A percentile compares a stretch with the other conserved stretches of the same genome.
These are phyloP conservation scores for Lymantria dispar DNA, from an alignment of 2,888 invertebrate genomes.

Conservation along the genomic window DNA sequence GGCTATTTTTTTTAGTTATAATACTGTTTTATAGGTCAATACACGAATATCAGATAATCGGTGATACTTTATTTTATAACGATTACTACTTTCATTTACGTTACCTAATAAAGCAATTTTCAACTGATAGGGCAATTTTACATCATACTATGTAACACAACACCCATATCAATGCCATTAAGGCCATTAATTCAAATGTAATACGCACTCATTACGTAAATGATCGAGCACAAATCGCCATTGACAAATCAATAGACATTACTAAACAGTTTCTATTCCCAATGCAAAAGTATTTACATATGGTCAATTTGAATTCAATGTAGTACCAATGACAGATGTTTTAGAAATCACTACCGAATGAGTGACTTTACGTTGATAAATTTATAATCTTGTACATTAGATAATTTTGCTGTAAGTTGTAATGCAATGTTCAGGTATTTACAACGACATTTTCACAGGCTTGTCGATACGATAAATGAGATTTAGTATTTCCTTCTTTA, in stretches of 20 bases:
- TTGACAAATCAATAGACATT: slow-evolving; percentile 41
- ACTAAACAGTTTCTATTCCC: slow-evolving; percentile 32
- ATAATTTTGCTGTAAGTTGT: background rate
- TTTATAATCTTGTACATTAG: background rate
- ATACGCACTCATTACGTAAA: slow-evolving; percentile 17
- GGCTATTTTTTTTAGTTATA: too few species aligned
- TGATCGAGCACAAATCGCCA: slow-evolving; percentile 19
- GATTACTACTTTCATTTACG: background rate
- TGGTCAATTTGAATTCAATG: slow-evolving; percentile 14
- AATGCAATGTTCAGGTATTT: too few species aligned
- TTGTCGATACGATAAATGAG: too few species aligned
- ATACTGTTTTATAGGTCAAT: too few species aligned
- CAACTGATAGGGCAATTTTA: background rate
- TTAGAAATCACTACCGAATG: slow-evolving; percentile 6
- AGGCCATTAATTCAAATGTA: slow-evolving; percentile 2
- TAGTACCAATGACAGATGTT: slow-evolving; percentile 3
- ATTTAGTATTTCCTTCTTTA: too few species aligned
- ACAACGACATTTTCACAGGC: too few species aligned
- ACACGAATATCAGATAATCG: too few species aligned
- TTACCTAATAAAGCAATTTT: too few species aligned
- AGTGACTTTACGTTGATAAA: background rate
- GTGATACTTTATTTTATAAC: too few species aligned
- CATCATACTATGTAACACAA: background rate
- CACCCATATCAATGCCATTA: background rate
- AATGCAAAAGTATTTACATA: slow-evolving; percentile 10